phyloP scores from a whole-genome alignment of 2,113 vertebrate genomes.

The Amazona guildingii region DNA sequence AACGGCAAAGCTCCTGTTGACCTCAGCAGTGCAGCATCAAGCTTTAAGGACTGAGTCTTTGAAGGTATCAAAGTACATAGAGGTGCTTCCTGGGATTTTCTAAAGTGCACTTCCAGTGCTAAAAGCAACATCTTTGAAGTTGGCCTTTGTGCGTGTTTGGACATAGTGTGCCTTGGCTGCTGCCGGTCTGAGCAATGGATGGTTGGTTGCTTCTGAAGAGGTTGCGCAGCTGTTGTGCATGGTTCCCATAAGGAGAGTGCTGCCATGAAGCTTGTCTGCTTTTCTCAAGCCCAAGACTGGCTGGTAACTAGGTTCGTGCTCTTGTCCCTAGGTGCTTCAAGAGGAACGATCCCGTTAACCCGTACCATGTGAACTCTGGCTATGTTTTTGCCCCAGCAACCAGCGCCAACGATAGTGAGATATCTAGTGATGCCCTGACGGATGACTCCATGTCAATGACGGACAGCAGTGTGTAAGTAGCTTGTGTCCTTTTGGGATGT shows the following conservation, averaged over 20 bases:
- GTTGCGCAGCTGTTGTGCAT: fast-evolving
- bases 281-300: neutral
- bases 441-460: conserved; percentile 97
- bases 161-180: neutral
- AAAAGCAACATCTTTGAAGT: neutral
- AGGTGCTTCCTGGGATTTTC: neutral
- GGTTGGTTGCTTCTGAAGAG: neutral
- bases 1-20: neutral
- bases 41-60: neutral
- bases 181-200: neutral
- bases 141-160: neutral
- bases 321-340: conserved; percentile 83
- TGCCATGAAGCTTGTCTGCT: fast-evolving
- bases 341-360: conserved; percentile 81
- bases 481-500: fast-evolving
- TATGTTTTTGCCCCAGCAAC: conserved; percentile 89
- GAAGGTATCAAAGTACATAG: neutral
- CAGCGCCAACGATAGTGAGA: conserved; percentile 96
- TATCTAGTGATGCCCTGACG: conserved; percentile 94
- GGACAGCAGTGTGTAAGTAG: conserved; percentile 95
- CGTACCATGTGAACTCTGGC: conserved; percentile 86
- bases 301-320: neutral
- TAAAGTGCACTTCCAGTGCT: fast-evolving
- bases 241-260: neutral
- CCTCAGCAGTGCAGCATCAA: neutral